Percentiles rank a stretch among this genome's conserved stretches.
Evolutionary conservation across 2,113 vertebrate species (phyloP).

Genomic region (Malurus cyaneus): DNA sequence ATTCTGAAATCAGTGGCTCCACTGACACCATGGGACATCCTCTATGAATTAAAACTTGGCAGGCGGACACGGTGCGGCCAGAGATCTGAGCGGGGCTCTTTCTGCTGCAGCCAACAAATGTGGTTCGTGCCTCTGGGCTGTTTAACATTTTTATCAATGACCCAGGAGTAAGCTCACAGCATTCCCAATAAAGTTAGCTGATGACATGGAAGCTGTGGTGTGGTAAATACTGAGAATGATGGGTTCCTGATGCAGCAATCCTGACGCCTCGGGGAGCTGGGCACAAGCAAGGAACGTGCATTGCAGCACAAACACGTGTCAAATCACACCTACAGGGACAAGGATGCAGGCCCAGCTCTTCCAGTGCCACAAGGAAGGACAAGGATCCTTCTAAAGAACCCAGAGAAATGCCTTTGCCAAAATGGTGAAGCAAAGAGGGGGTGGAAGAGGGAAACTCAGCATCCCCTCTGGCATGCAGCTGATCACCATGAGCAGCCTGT

Average conservation of each 20-base stretch:
- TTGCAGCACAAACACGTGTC: background rate
- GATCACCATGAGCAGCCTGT: background rate
- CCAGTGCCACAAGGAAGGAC: background rate
- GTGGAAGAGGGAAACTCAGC: background rate
- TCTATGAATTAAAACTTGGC: conserved; percentile 50
- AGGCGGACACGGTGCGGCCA: background rate
- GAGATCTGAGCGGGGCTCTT: conserved; percentile 11
- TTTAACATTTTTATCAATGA: conserved; percentile 41
- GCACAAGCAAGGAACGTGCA: background rate
- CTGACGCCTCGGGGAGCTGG: background rate
- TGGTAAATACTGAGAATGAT: background rate
- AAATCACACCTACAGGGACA: background rate
- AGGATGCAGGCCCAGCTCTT: rapidly evolving
- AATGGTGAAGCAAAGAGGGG: background rate
- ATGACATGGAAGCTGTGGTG: conserved; percentile 3
- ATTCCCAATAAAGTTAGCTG: background rate
- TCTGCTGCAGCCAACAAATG: conserved; percentile 41
- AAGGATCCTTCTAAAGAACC: background rate
- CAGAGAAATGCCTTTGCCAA: background rate
- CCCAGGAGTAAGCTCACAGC: background rate
- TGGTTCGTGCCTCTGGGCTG: conserved; percentile 5
- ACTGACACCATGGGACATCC: background rate
- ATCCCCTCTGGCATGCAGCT: background rate
- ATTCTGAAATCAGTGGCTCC: background rate
- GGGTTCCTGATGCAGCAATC: background rate